Evolutionary conservation across 2,888 invertebrate species (phyloP), one percentile per base, ranked within the genome.

Genomic region (Drosophila neutralis): DNA sequence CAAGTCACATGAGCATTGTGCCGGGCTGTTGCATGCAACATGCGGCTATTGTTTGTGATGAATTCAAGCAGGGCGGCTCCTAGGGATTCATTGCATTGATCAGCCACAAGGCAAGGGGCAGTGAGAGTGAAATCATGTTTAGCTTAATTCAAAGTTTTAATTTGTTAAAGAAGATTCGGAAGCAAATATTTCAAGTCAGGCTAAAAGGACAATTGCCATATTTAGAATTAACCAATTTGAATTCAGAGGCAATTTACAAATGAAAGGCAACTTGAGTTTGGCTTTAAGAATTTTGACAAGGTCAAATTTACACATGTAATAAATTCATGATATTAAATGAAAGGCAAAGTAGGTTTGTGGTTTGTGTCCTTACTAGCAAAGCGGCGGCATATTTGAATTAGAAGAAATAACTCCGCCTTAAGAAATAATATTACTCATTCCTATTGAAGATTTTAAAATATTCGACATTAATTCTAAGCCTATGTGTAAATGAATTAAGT

Each of bases 1-100:
- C 85, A 90, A 86, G 78, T 89, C 87, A 81, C 89, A 81, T 89
- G 78, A 81, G 90, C 89, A 90, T 87, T 87, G 84, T 78, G 60
- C 64, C 42, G 57, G 27, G 24, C 45, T 21, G 64, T 52, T 72
- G 73, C 78, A 78, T 71, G 72, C 72, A 64, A 67, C 67, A 75
- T 68, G 59, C 52, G 31, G 48, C 72, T 57, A 77, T 77, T 66
- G 75, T 73, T 33, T 56, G 21, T 51, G 54, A 45, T 63, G 72
- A 58, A 69, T 33, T 58, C 69, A 24, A 58, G 42, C 68, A 69
- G 65, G 54, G 54, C 54, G 36, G 36, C 54, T n/a, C 38, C n/a
- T 27, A 4, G 21, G 29, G 27, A 31, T 66, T 18, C 13, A 18
- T 21, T 49, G 15, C 45, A 21, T 7, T 45, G 7, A 7, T 7